phyloP scores from a whole-genome alignment of 1,140 invertebrate genomes.

The Ganaspis sp. region DNA sequence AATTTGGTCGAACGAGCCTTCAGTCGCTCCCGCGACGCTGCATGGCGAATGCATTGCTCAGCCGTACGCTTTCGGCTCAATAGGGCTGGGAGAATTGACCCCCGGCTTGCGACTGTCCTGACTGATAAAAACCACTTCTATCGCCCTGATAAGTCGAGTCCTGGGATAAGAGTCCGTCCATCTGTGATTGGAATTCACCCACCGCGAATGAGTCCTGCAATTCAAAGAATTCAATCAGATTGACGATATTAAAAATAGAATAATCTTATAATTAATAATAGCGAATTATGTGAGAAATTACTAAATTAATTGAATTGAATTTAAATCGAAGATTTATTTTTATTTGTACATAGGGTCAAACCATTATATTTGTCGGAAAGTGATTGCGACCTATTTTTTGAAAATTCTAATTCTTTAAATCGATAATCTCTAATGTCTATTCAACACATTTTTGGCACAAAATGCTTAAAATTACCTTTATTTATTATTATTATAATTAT shows the following conservation, averaged over 20 bases:
- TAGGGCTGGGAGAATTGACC: slow-evolving; percentile 80
- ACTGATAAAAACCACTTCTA: slow-evolving; percentile 82
- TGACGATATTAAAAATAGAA: background rate
- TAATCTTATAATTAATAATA: no score
- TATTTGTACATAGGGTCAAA: no score
- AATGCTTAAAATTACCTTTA: no score
- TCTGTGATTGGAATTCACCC: slow-evolving; percentile 94
- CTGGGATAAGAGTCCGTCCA: slow-evolving; percentile 95
- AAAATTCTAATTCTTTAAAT: no score
- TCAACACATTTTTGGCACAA: no score
- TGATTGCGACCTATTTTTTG: no score
- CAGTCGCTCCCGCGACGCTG: slow-evolving; percentile 75
- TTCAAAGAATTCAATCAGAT: background rate
- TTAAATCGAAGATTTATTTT: no score
- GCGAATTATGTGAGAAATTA: no score
- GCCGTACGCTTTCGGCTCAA: slow-evolving; percentile 75
- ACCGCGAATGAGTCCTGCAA: slow-evolving; percentile 85
- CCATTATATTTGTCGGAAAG: no score
- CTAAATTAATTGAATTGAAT: no score
- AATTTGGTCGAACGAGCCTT: slow-evolving; percentile 74
- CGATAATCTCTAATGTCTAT: no score
- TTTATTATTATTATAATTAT: no score
- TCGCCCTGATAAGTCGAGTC: slow-evolving; percentile 95
- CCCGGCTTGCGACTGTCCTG: slow-evolving; percentile 78
- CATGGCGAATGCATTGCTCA: slow-evolving; percentile 75